These are phyloP conservation scores for Trichacis sp. DNA, from an alignment of 2,888 invertebrate species.

Conservation along the genomic window DNA sequence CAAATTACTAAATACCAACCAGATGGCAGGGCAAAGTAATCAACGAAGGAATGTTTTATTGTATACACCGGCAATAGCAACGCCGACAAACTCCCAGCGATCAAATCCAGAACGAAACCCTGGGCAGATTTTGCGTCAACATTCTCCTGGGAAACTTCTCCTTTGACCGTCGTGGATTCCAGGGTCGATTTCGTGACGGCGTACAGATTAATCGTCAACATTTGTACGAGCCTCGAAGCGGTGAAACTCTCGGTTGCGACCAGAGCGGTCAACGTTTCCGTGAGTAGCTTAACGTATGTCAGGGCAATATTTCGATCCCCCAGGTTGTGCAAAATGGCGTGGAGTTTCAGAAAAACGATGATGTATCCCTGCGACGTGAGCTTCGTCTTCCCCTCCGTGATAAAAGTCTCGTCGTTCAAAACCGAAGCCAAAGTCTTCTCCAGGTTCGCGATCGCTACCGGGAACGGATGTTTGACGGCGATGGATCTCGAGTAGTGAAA, in stretches of 20 bases:
- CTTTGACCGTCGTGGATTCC: slow-evolving; percentile 59
- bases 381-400: slow-evolving; percentile 69
- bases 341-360: slow-evolving; percentile 75
- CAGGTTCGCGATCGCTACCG: slow-evolving; percentile 85
- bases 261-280: slow-evolving; percentile 79
- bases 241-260: slow-evolving; percentile 84
- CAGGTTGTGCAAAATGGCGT: slow-evolving; percentile 72
- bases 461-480: slow-evolving; percentile 87
- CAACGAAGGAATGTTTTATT: slow-evolving; percentile 75
- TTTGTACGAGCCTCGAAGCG: slow-evolving; percentile 81
- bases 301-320: slow-evolving; percentile 75
- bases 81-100: slow-evolving; percentile 77
- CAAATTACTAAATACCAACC: slow-evolving; percentile 66
- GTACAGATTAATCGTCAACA: slow-evolving; percentile 83
- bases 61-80: slow-evolving; percentile 79
- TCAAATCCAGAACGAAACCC: slow-evolving; percentile 74
- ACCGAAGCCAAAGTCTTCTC: slow-evolving; percentile 78
- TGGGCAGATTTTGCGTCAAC: slow-evolving; percentile 71
- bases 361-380: slow-evolving; percentile 74
- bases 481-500: slow-evolving; percentile 86
- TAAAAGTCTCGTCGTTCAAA: slow-evolving; percentile 65
- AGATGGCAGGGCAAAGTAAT: slow-evolving; percentile 76
- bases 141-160: slow-evolving; percentile 62
- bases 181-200: slow-evolving; percentile 74
- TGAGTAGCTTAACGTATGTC: slow-evolving; percentile 75